Evolutionary conservation across 1,140 invertebrate species (phyloP).

Genomic region (Radopholus similis): DNA sequence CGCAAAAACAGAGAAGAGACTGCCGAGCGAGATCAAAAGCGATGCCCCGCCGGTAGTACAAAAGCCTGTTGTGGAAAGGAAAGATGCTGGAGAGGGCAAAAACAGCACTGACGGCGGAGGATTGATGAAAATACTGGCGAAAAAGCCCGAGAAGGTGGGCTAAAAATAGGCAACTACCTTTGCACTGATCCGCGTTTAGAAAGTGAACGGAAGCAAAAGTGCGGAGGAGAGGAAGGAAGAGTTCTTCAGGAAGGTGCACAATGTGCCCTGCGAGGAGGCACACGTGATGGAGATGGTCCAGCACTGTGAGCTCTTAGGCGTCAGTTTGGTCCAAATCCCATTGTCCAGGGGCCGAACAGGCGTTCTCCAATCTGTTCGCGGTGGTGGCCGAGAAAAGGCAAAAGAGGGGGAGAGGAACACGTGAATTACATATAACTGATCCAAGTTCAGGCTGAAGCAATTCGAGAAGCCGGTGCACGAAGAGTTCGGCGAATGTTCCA

Average conservation of each 20-base stretch:
- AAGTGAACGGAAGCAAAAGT: no score
- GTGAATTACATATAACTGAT: no score
- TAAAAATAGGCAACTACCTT: no score
- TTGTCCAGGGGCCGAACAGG: slow-evolving; percentile 7
- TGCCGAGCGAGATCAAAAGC: neutral
- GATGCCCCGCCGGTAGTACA: no score
- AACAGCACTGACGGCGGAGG: no score
- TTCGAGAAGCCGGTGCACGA: slow-evolving; percentile 19
- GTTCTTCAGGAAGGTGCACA: slow-evolving; percentile 6
- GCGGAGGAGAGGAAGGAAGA: slow-evolving; percentile 1
- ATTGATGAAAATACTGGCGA: no score
- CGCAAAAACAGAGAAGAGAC: no score
- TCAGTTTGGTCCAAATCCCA: neutral
- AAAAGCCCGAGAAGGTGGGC: no score
- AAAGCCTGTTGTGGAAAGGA: no score
- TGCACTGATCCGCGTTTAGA: no score
- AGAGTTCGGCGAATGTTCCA: slow-evolving; percentile 26
- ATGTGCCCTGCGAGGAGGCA: neutral
- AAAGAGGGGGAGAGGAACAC: neutral
- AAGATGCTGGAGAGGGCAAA: no score
- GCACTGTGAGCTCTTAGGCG: neutral
- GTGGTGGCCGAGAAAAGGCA: slow-evolving; percentile 5
- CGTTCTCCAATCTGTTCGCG: slow-evolving; percentile 19
- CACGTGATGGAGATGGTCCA: slow-evolving; percentile 6
- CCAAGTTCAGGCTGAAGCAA: slow-evolving; percentile 29